Percentiles rank a stretch among this genome's conserved stretches.
These are phyloP conservation scores for Hyposoter dolosus DNA, from an alignment of 2,888 invertebrate genomes.

Conservation along the genomic window DNA sequence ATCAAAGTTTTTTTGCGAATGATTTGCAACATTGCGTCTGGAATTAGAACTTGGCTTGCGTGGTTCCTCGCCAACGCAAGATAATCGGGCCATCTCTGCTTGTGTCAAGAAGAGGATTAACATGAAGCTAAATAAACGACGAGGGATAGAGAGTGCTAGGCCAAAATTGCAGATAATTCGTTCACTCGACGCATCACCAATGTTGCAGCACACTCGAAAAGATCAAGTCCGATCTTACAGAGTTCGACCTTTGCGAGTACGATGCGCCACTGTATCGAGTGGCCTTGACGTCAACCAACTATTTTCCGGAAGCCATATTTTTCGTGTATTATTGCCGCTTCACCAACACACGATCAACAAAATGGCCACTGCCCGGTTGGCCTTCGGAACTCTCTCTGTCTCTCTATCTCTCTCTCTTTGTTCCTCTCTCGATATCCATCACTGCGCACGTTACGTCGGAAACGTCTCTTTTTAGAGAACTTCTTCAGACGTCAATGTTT, in stretches of 20 bases:
- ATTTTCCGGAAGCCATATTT: constrained; percentile 70
- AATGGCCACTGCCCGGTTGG: constrained; percentile 62
- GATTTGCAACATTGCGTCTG: constrained; percentile 57
- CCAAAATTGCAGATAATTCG: constrained; percentile 58
- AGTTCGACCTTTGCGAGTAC: constrained; percentile 50
- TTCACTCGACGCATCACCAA: constrained; percentile 43
- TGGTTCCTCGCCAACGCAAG: constrained; percentile 33
- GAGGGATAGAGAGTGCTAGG: constrained; percentile 41
- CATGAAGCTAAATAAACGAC: constrained; percentile 54
- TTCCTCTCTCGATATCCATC: constrained; percentile 17
- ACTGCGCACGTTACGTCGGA: constrained; percentile 24
- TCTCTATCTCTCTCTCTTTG: neutral
- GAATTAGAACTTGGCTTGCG: constrained; percentile 65
- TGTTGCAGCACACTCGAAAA: constrained; percentile 38
- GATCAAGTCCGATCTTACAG: neutral
- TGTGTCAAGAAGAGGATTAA: constrained; percentile 45
- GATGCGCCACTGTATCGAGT: constrained; percentile 58
- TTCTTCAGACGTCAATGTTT: constrained; percentile 7
- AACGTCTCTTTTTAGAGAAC: constrained; percentile 6
- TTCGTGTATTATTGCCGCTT: constrained; percentile 65
- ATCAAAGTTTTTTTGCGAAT: constrained; percentile 50
- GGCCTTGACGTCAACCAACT: constrained; percentile 63
- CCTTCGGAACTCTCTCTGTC: constrained; percentile 57
- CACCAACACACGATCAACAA: constrained; percentile 17
- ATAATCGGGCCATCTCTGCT: constrained; percentile 57